These are phyloP conservation scores for Poeciliopsis presidionis DNA, from an alignment of 2,797 vertebrate genomes.

Conservation along the genomic window DNA sequence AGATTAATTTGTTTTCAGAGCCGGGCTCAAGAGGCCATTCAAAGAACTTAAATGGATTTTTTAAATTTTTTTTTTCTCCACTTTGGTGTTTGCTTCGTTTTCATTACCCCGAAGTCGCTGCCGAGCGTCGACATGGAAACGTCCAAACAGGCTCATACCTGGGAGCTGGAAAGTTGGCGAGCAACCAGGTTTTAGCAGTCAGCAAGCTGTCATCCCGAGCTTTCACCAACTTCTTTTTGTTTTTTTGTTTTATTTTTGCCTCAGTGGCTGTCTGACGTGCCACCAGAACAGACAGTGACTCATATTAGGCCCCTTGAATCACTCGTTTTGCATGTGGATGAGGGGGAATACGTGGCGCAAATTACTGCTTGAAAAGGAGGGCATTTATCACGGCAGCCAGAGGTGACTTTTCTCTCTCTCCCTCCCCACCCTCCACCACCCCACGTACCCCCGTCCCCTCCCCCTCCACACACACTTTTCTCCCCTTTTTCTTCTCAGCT, in stretches of 20 bases:
- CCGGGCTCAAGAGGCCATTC: constrained; percentile 1
- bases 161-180: constrained; percentile 5
- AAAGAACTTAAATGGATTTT: neutral
- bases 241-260: neutral
- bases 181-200: neutral
- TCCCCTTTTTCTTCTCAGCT: constrained; percentile 11
- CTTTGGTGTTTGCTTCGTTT: neutral
- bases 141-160: constrained; percentile 4
- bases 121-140: constrained; percentile 4
- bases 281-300: constrained; percentile 8
- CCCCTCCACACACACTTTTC: neutral
- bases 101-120: neutral
- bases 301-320: neutral
- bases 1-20: neutral
- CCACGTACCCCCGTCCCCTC: neutral
- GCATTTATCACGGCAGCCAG: neutral
- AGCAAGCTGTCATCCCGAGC: constrained; percentile 1
- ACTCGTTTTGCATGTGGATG: neutral
- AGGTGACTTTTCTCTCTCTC: constrained; percentile 5
- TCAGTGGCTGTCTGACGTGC: neutral
- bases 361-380: constrained; percentile 7
- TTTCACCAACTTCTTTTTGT: neutral
- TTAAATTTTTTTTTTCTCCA: neutral
- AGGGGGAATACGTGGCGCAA: constrained; percentile 5
- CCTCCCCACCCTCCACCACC: neutral